Conservation (phyloP, 2,113 vertebrate species). For the Otus sunia region DNA sequence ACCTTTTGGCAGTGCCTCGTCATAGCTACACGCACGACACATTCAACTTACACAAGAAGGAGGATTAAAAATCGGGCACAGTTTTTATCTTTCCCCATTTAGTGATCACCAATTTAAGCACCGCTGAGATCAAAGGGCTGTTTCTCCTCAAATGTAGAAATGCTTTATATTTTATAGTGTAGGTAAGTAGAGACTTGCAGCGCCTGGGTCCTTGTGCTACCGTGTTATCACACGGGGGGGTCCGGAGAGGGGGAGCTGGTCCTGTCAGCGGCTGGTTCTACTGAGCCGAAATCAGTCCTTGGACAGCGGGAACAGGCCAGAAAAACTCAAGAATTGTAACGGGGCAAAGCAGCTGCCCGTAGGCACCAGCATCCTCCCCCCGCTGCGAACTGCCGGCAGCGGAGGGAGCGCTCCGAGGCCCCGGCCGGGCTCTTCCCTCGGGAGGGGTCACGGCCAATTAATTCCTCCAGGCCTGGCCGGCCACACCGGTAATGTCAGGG, state of each 20-base stretch:
- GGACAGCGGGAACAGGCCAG: neutral
- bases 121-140: neutral
- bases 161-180: accelerated
- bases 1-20: neutral
- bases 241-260: neutral
- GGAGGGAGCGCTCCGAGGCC: neutral
- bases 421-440: neutral
- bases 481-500: neutral
- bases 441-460: neutral
- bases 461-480: neutral
- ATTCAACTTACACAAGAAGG: neutral
- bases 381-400: accelerated
- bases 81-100: neutral
- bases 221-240: neutral
- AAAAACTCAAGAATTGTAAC: accelerated
- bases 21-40: accelerated
- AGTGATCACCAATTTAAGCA: neutral
- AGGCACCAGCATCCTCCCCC: neutral
- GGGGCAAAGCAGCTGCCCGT: neutral
- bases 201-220: neutral
- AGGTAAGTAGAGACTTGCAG: neutral
- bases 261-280: neutral
- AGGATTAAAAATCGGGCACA: neutral
- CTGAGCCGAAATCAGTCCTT: neutral
- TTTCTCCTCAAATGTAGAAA: neutral